phyloP scores from a whole-genome alignment of 2,888 invertebrate genomes.

The Chrysopilus asiliformis region DNA sequence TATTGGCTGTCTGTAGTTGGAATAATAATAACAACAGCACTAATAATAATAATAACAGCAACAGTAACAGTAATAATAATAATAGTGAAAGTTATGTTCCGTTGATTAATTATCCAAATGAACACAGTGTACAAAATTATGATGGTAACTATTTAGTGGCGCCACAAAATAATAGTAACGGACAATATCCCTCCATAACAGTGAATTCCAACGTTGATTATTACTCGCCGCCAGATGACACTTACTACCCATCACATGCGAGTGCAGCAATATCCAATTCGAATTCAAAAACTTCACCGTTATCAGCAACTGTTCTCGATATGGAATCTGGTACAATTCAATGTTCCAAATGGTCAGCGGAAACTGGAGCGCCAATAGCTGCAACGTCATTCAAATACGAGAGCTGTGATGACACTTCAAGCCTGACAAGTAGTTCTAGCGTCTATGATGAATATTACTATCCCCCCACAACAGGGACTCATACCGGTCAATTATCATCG shows the following conservation, averaged over 20 bases:
- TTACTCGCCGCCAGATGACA: background rate
- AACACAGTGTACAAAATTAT: background rate
- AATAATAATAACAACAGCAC: background rate
- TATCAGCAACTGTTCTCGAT: slow-evolving; percentile 7
- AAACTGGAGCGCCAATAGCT: too few species aligned
- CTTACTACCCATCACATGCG: background rate
- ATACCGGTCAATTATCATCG: slow-evolving; percentile 1
- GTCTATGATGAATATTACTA: slow-evolving; percentile 14
- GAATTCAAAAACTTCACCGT: slow-evolving; percentile 5
- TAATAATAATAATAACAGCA: slow-evolving; percentile 10
- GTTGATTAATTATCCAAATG: background rate
- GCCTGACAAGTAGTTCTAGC: slow-evolving; percentile 25
- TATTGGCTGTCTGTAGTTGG: too few species aligned
- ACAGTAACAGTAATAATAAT: too few species aligned
- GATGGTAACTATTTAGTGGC: slow-evolving; percentile 5
- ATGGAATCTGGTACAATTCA: slow-evolving; percentile 2
- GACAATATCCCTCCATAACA: slow-evolving; percentile 10
- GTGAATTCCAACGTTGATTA: slow-evolving; percentile 1
- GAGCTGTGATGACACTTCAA: slow-evolving; percentile 34
- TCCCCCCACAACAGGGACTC: slow-evolving; percentile 1
- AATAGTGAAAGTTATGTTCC: slow-evolving; percentile 5
- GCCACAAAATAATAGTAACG: slow-evolving; percentile 5
- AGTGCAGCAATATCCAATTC: background rate
- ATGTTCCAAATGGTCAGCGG: slow-evolving; percentile 13
- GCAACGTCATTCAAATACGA: slow-evolving; percentile 30